Base-by-base conservation (phyloP, 37 sponge, comb jelly and placozoan genomes). In the Corticium candelabrum region DNA sequence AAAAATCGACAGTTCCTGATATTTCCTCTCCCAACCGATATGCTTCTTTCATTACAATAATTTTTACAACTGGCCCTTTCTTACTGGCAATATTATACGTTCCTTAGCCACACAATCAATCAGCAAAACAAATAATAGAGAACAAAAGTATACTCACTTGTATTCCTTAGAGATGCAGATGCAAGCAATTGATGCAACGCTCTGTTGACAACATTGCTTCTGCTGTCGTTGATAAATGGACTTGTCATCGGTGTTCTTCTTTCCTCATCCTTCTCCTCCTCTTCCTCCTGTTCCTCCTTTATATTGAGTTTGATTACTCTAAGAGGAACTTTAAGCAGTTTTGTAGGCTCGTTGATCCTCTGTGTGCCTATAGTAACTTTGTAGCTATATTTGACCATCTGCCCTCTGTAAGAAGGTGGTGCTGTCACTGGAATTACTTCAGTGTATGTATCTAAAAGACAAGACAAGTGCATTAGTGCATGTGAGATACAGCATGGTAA, bases 1-100 rank as follows among this genome's bases (percentile, higher is more conserved):
- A 70, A 41, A 90, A 68, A 71, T 93, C 93, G 11, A 93, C 40
- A 36, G 82, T 41, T 4, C 85, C 82, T 27, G 74, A 79, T 27
- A 93, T 74, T 36, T 89, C 91, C 33, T 93, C 93, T 7, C 93
- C 93, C n/a, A 93, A 68, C 40, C 90, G 87, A 62, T 89, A 93
- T 3, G 87, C 81, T 7, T 84, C 34, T 40, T 87, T 86, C 74
- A 82, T 85, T 35, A 87, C 62, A 2, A 88, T 75, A 34, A 89
- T 2, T 30, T 83, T 57, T 3, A 89, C 93, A 1, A 93, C 29
- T 0, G 81, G 37, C 5, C 86, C 94, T 68, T 62, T 40, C 3
- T 80, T 72, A 37, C 74, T 87, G 76, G 83, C 89, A 30, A 93
- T 72, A 2, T 85, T 87, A 68, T 84, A 87, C 33, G 83, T 87